A percentile compares a stretch with the other conserved stretches of the same genome.
These are phyloP conservation scores for Periophthalmus modestus DNA, from an alignment of 2,113 vertebrate species.

Conservation along the genomic window DNA sequence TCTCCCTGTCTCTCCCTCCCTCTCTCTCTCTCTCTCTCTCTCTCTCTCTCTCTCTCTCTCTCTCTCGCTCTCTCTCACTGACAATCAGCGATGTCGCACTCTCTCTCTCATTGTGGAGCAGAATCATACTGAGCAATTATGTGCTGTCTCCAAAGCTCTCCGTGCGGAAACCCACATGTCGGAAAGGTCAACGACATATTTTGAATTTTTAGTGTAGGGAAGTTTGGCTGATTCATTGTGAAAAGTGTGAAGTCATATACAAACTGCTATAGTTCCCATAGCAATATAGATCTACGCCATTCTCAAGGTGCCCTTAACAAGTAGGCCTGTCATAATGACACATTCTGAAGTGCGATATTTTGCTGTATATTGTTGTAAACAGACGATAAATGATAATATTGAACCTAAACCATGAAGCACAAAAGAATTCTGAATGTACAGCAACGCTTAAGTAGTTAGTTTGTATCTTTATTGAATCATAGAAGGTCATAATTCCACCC, in stretches of 20 bases:
- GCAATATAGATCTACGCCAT: not conserved
- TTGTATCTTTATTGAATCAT: too few relatives aligned
- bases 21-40: not conserved
- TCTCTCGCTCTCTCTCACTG: conserved; percentile 18
- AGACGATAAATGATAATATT: too few relatives aligned
- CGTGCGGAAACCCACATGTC: conserved; percentile 7
- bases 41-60: too few relatives aligned
- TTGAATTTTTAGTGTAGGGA: conserved; percentile 6
- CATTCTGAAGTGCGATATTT: too few relatives aligned
- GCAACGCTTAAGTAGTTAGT: too few relatives aligned
- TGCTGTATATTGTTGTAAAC: too few relatives aligned
- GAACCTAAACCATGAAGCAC: too few relatives aligned
- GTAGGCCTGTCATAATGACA: too few relatives aligned
- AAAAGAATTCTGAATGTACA: too few relatives aligned
- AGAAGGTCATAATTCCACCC: too few relatives aligned
- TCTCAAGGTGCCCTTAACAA: not conserved
- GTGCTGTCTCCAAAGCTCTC: conserved; percentile 25
- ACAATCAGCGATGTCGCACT: conserved; percentile 10
- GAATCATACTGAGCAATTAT: conserved; percentile 14
- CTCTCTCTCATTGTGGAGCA: conserved; percentile 15
- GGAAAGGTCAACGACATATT: conserved; percentile 34
- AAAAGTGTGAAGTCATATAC: not conserved
- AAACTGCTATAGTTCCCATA: not conserved
- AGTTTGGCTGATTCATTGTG: not conserved
- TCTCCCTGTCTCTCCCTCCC: conserved; percentile 17